These are phyloP conservation scores for Balaenoptera acutorostrata DNA, from an alignment of 2,113 vertebrate genomes.

Conservation along the genomic window DNA sequence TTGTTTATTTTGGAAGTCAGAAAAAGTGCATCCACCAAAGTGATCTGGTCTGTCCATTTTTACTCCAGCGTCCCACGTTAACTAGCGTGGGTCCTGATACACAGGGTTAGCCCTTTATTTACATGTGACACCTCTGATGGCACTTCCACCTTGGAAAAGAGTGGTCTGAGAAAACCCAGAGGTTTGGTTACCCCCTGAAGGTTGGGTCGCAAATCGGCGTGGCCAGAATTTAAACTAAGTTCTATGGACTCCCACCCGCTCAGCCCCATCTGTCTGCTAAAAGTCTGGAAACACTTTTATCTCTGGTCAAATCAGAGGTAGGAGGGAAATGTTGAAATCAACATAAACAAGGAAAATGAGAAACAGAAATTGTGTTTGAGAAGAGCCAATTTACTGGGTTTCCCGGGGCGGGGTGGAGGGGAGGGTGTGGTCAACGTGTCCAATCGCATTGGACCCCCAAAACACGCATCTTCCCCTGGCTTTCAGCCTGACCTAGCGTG, in stretches of 20 bases:
- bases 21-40: background rate
- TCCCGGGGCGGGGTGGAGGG: background rate
- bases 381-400: background rate
- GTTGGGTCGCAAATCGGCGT: accelerated
- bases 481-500: accelerated
- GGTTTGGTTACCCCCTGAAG: background rate
- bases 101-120: background rate
- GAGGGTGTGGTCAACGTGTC: background rate
- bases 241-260: accelerated
- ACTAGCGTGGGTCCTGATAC: accelerated
- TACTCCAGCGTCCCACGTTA: background rate
- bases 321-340: background rate
- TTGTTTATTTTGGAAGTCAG: background rate
- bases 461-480: background rate
- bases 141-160: background rate
- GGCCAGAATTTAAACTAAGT: background rate
- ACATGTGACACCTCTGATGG: accelerated
- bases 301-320: background rate
- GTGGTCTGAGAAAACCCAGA: background rate
- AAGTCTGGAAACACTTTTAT: background rate
- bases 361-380: background rate
- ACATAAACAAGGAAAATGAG: background rate
- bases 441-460: background rate
- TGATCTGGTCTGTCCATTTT: accelerated
- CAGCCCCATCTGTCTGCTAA: accelerated